These are phyloP conservation scores for Capitulum mitella DNA, from an alignment of 2,888 invertebrate genomes.

Conservation along the genomic window DNA sequence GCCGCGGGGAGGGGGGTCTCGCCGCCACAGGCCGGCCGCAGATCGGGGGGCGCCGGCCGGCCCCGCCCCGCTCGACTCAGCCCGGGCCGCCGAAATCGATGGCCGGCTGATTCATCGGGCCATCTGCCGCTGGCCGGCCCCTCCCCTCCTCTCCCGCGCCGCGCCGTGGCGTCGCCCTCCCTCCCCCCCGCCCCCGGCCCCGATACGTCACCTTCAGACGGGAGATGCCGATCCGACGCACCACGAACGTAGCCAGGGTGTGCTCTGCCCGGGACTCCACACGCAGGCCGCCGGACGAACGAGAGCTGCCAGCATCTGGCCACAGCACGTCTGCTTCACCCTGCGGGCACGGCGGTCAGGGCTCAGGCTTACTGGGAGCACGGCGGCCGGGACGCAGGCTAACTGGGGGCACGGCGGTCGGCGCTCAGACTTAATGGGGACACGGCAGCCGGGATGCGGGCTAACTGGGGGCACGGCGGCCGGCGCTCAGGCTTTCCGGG, in stretches of 20 bases:
- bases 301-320: background rate
- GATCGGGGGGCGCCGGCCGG: background rate
- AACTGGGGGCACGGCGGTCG: too few species aligned
- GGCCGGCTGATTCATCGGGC: background rate
- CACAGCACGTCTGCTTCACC: background rate
- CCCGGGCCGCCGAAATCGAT: constrained; percentile 7
- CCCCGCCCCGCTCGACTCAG: background rate
- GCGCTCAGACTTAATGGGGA: too few species aligned
- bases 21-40: background rate
- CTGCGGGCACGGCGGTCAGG: background rate
- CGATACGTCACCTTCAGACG: background rate
- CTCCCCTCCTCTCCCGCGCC: background rate
- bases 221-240: background rate
- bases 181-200: background rate
- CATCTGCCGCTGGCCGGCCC: background rate
- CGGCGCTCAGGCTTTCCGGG: too few species aligned
- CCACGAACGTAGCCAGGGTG: background rate
- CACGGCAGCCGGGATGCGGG: too few species aligned
- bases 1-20: too few species aligned
- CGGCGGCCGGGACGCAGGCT: too few species aligned
- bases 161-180: background rate
- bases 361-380: too few species aligned
- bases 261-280: background rate
- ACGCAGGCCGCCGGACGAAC: background rate
- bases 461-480: too few species aligned